Evolutionary conservation across 1,140 invertebrate species (phyloP), one percentile per base, ranked within the genome.

Genomic region (Stenopsyche tienmushanensis): DNA sequence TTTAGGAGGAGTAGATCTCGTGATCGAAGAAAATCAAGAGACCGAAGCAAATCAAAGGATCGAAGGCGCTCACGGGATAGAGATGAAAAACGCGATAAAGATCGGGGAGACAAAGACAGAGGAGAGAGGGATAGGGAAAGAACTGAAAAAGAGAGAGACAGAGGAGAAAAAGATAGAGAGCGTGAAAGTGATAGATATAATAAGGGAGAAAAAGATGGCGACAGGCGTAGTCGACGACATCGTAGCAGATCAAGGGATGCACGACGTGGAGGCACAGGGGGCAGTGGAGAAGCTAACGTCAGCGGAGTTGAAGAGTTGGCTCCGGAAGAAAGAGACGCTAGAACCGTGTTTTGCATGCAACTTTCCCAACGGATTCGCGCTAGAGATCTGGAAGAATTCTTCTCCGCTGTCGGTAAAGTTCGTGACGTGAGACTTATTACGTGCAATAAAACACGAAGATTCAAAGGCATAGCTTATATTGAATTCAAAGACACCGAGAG

Each of bases 381-480:
- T 8, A 86, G 96, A 63, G 97, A 99, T 78, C 81, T 99, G 29
- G 97, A 99, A 82, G 97, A 99, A 79, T 99, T 99, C 78, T 99
- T 99, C 76, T 97, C 94, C 2, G 93, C 94, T 60, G 97, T 99
- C 62, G 98, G 98, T 39, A 98, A 98, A 85, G 97, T 99, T 18
- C 86, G 95, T 72, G 98, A 99, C 84, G 98, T 99, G 8, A 84
- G 96, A 74, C 87, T 99, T 66, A 99, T 99, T 44, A 98, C 96
- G 42, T 99, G 99, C 78, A 99, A 99, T 77, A 98, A 99, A 80
- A 99, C 98, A 0, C 86, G 97, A 72, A 83, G 97, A 70, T 99
- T 98, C 72, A 99, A 99, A 82, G 98, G 98, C 54, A 99, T 99
- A 74, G 93, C 96, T 15, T 99, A 99, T 79, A 96, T 99, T 50